Evolutionary conservation across 2,888 invertebrate species (phyloP).

Genomic region (Philaethria dido): DNA sequence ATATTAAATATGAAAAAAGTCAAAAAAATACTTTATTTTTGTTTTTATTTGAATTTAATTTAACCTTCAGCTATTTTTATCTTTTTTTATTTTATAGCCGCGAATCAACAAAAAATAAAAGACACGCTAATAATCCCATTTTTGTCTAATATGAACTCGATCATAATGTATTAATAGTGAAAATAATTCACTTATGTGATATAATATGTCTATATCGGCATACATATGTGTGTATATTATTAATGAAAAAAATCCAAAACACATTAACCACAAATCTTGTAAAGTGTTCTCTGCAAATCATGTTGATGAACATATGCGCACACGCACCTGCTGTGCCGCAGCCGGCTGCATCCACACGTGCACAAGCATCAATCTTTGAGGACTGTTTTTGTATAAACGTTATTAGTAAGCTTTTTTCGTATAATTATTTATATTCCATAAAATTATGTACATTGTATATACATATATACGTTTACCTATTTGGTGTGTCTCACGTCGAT

Average conservation of each 20-base stretch:
- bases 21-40: too few relatives aligned
- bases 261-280: slow-evolving; percentile 14
- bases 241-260: not conserved
- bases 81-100: too few relatives aligned
- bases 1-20: too few relatives aligned
- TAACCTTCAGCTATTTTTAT: too few relatives aligned
- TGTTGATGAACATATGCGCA: slow-evolving; percentile 37
- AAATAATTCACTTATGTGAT: too few relatives aligned
- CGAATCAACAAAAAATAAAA: too few relatives aligned
- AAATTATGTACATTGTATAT: not conserved
- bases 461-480: not conserved
- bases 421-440: slow-evolving; percentile 1
- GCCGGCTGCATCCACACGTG: slow-evolving; percentile 43
- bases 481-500: too few relatives aligned
- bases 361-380: slow-evolving; percentile 38
- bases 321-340: slow-evolving; percentile 37
- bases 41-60: too few relatives aligned
- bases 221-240: not conserved
- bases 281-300: slow-evolving; percentile 40
- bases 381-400: slow-evolving; percentile 36
- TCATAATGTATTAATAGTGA: too few relatives aligned
- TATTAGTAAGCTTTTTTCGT: slow-evolving; percentile 35
- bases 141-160: too few relatives aligned
- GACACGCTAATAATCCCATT: too few relatives aligned
- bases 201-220: not conserved